Evolutionary conservation across 2,888 invertebrate species (phyloP).

Genomic region (Mesoligia furuncula): DNA sequence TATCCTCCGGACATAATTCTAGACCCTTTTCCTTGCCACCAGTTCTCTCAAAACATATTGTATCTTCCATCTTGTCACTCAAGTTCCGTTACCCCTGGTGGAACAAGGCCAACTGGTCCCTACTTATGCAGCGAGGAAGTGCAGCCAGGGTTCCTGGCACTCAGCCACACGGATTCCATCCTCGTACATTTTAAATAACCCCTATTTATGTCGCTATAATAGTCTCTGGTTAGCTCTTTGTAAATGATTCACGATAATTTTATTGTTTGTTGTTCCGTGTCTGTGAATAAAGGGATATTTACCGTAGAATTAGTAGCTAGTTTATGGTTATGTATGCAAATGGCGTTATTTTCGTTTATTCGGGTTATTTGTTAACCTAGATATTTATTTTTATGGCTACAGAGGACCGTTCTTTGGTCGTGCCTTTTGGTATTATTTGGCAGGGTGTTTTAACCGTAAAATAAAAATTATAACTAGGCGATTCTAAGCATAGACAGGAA

Average conservation of each 20-base stretch:
- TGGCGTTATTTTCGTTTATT: neutral
- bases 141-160: conserved; percentile 50
- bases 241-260: conserved; percentile 25
- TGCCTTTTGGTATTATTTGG: neutral
- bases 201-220: conserved; percentile 36
- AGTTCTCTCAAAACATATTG: neutral
- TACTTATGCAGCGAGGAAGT: conserved; percentile 44
- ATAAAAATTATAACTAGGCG: too few relatives aligned
- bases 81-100: conserved; percentile 3
- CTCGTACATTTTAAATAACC: conserved; percentile 35
- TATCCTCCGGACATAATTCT: neutral
- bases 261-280: conserved; percentile 17
- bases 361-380: neutral
- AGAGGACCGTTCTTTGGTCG: neutral
- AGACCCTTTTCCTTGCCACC: neutral
- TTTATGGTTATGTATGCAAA: conserved; percentile 15
- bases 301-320: neutral
- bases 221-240: conserved; percentile 1
- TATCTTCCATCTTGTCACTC: neutral
- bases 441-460: too few relatives aligned
- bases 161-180: conserved; percentile 42
- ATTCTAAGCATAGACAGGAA: too few relatives aligned
- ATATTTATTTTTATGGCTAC: neutral
- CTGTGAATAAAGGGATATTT: neutral
- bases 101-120: conserved; percentile 36